phyloP scores from a whole-genome alignment of 2,888 invertebrate species.

The Ametastegia equiseti region DNA sequence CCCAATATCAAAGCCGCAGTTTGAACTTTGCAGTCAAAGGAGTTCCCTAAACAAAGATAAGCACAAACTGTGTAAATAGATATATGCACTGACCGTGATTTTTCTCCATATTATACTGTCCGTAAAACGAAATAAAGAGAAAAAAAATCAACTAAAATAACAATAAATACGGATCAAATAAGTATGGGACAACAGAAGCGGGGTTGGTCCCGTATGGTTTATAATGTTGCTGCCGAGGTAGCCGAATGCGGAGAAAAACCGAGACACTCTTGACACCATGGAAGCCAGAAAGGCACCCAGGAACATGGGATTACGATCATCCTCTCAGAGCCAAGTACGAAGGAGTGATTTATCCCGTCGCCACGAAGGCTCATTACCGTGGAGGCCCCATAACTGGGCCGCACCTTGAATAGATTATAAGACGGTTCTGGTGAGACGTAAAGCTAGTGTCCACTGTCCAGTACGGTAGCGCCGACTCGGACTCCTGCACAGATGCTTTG shows the following conservation, averaged over 20 bases:
- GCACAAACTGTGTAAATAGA: neutral
- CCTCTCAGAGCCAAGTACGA: constrained; percentile 60
- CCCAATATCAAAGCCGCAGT: neutral
- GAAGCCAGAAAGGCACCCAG: neutral
- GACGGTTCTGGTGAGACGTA: constrained; percentile 12
- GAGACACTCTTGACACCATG: no score
- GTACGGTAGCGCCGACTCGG: constrained; percentile 41
- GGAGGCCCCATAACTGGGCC: constrained; percentile 44
- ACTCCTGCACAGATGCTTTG: constrained; percentile 34
- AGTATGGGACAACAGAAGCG: neutral
- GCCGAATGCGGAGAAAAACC: neutral
- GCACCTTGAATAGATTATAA: constrained; percentile 46
- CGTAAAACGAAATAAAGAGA: no score
- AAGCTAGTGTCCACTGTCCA: constrained; percentile 28
- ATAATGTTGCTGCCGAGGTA: constrained; percentile 9
- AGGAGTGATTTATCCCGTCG: constrained; percentile 72
- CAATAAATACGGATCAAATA: neutral
- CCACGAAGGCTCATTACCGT: constrained; percentile 51
- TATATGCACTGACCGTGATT: neutral
- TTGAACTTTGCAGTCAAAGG: neutral
- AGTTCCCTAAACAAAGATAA: neutral
- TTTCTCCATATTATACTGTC: no score
- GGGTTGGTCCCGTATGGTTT: neutral
- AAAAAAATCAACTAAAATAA: no score
- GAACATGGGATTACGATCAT: constrained; percentile 65